Conservation (phyloP, 2,797 vertebrate species). For the Hyperoplus lanceolatus region DNA sequence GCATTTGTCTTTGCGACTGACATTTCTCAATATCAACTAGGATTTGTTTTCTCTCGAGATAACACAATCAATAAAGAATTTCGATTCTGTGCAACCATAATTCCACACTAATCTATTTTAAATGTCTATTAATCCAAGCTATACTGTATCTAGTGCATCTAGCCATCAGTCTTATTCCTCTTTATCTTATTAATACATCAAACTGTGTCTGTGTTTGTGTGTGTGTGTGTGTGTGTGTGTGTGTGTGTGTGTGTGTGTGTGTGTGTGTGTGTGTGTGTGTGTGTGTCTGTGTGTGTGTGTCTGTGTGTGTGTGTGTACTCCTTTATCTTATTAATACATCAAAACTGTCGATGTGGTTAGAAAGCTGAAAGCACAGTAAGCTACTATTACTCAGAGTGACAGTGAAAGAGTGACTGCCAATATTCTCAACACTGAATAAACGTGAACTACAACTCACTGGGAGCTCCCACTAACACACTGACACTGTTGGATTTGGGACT, state of each 20-base stretch:
- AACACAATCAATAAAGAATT: conserved; percentile 21
- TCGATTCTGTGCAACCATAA: conserved; percentile 13
- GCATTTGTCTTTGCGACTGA: not conserved
- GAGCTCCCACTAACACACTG: conserved; percentile 12
- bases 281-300: no score
- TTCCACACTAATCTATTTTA: conserved; percentile 23
- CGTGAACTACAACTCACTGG: conserved; percentile 71
- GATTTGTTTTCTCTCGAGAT: not conserved
- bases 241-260: no score
- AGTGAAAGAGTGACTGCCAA: conserved; percentile 74
- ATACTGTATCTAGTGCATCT: conserved; percentile 17
- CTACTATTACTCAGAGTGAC: conserved; percentile 64
- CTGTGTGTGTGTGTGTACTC: no score
- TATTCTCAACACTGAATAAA: conserved; percentile 69
- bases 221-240: no score
- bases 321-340: conserved; percentile 31
- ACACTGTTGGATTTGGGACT: conserved; percentile 72
- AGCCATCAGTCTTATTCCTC: conserved; percentile 22
- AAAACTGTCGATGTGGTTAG: not conserved
- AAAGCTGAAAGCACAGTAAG: conserved; percentile 20
- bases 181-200: conserved; percentile 35
- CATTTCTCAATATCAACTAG: not conserved
- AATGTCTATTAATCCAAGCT: conserved; percentile 30
- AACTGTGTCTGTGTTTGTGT: not conserved
- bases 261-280: no score